Evolutionary conservation across 1,140 invertebrate genomes (phyloP).

Genomic region (Neodiprion fabricii): DNA sequence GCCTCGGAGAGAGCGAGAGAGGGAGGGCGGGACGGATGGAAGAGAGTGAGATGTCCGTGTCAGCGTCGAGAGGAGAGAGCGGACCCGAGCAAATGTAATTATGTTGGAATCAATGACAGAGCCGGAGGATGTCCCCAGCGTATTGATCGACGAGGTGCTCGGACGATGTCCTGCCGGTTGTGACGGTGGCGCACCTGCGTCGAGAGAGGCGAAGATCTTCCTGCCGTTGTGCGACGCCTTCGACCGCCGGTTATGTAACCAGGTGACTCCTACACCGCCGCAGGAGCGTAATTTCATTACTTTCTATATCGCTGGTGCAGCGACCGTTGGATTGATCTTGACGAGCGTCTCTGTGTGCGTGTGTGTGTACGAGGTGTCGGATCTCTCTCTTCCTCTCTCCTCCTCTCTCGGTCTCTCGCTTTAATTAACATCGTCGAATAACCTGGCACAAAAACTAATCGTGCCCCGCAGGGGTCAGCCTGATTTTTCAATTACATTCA

Average conservation of each 20-base stretch:
- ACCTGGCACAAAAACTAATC: neutral
- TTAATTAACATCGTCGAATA: slow-evolving; percentile 6
- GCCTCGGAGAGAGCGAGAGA: neutral
- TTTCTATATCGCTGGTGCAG: neutral
- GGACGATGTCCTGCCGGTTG: neutral
- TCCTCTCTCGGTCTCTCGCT: neutral
- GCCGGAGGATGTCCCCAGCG: neutral
- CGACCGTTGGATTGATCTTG: too few species aligned
- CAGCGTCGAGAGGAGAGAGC: neutral
- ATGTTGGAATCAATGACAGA: slow-evolving; percentile 3
- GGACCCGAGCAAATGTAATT: neutral
- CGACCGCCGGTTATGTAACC: neutral
- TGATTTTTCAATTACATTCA: slow-evolving; percentile 8
- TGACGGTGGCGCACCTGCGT: too few species aligned
- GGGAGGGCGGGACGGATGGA: neutral
- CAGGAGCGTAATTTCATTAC: neutral
- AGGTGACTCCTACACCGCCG: neutral
- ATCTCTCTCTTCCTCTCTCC: neutral
- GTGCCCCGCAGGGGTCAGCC: neutral
- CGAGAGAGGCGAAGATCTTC: neutral
- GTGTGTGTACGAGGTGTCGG: too few species aligned
- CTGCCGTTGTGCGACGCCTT: neutral
- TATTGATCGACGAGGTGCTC: neutral
- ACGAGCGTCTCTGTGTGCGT: too few species aligned
- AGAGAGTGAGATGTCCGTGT: neutral